Conservation (phyloP, 2,113 vertebrate genomes). For the Garra rufa region DNA sequence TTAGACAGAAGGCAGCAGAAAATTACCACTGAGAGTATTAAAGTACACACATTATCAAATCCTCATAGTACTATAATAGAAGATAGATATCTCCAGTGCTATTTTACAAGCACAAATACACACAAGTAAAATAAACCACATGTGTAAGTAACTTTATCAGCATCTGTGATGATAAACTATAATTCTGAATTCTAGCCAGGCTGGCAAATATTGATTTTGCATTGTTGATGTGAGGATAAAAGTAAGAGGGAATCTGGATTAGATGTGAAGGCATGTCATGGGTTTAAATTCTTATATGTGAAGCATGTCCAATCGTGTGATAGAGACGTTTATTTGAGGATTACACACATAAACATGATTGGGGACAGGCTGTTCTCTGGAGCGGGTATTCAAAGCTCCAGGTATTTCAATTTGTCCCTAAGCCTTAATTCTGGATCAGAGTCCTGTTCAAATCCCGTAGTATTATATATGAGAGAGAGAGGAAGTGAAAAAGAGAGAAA, state of each 20-base stretch:
- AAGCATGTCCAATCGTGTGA: neutral
- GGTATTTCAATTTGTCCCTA: constrained; percentile 36
- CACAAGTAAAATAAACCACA: constrained; percentile 10
- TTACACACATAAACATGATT: constrained; percentile 30
- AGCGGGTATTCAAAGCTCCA: constrained; percentile 8
- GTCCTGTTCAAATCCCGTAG: neutral
- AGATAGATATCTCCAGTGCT: neutral
- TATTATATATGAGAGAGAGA: neutral
- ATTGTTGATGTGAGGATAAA: neutral
- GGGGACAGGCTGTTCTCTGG: constrained; percentile 23
- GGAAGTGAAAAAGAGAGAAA: neutral
- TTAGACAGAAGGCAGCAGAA: constrained; percentile 30
- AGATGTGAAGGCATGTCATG: constrained; percentile 17
- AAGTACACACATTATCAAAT: constrained; percentile 16
- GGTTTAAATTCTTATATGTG: neutral
- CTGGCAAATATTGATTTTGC: constrained; percentile 25
- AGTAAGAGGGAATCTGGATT: constrained; percentile 24
- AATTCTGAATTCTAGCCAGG: neutral
- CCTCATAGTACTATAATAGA: neutral
- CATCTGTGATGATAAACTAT: neutral
- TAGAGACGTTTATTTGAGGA: constrained; percentile 31
- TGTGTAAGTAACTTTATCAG: constrained; percentile 28
- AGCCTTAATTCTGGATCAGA: constrained; percentile 27
- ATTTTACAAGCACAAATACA: neutral
- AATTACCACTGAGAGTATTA: constrained; percentile 16